Percentiles rank a stretch among this genome's conserved stretches.
phyloP scores from a whole-genome alignment of 2,113 vertebrate genomes.

The Columbina picui region DNA sequence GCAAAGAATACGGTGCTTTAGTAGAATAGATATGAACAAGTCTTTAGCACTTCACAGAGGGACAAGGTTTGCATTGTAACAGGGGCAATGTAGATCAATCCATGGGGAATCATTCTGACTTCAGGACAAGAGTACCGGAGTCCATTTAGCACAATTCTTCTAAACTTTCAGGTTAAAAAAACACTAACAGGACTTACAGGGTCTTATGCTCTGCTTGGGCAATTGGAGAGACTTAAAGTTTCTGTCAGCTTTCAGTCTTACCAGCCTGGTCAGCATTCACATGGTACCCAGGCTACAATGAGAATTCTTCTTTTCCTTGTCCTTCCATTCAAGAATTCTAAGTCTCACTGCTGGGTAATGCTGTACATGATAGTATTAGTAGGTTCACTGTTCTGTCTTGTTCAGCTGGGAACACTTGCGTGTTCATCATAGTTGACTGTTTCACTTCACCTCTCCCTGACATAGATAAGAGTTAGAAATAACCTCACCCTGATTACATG shows the following conservation, averaged over 20 bases:
- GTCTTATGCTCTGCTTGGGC: neutral
- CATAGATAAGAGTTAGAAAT: neutral
- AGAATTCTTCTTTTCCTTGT: neutral
- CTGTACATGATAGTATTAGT: neutral
- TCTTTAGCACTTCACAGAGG: neutral
- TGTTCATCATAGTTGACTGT: neutral
- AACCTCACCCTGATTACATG: neutral
- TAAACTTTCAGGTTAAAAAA: neutral
- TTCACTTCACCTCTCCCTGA: neutral
- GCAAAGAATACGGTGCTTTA: neutral
- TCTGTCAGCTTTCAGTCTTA: neutral
- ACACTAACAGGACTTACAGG: neutral
- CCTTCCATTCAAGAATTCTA: rapidly evolving
- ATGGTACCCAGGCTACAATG: neutral
- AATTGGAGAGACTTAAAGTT: neutral
- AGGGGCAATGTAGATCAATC: neutral
- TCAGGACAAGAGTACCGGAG: neutral
- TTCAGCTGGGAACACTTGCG: neutral
- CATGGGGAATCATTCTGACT: neutral
- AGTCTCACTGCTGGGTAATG: neutral
- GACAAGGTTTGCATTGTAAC: neutral
- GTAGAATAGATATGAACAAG: neutral
- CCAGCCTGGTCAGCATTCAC: neutral
- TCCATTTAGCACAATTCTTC: neutral
- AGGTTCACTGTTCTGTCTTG: neutral